Evolutionary conservation across 1,140 invertebrate genomes (phyloP).

Genomic region (Microplitis mediator): DNA sequence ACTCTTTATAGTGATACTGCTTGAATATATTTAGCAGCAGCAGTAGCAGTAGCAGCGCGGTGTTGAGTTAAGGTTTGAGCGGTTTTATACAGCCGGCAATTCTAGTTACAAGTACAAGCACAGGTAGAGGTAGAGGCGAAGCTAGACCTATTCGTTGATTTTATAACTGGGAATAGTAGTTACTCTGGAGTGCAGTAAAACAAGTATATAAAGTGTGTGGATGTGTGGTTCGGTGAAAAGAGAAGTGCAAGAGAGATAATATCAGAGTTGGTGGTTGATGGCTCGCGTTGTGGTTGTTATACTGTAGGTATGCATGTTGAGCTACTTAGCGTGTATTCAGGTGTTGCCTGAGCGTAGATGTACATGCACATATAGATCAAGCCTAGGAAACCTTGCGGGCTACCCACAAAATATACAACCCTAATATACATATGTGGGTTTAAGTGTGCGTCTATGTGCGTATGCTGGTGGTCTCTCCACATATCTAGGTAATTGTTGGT

Average conservation of each 20-base stretch:
- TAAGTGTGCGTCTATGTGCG: conserved; percentile 14
- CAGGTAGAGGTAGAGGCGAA: too few relatives aligned
- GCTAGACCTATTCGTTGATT: too few relatives aligned
- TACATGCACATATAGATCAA: neutral
- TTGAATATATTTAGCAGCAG: too few relatives aligned
- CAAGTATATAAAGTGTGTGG: neutral
- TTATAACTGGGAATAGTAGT: too few relatives aligned
- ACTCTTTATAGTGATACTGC: too few relatives aligned
- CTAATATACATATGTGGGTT: neutral
- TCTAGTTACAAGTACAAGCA: too few relatives aligned
- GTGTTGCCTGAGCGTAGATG: conserved; percentile 3
- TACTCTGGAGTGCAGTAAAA: too few relatives aligned
- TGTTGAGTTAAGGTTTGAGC: too few relatives aligned
- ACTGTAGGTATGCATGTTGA: conserved; percentile 27
- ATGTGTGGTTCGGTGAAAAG: neutral
- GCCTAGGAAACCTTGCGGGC: neutral
- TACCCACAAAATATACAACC: neutral
- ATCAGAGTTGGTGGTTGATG: conserved; percentile 9
- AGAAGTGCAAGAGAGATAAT: conserved; percentile 5
- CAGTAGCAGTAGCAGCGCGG: too few relatives aligned
- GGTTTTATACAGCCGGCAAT: too few relatives aligned
- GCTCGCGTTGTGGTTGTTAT: conserved; percentile 19
- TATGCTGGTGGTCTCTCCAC: conserved; percentile 3
- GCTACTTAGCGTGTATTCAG: conserved; percentile 30
- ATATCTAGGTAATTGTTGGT: conserved; percentile 1